phyloP scores from a whole-genome alignment of 1,140 invertebrate genomes.

The Colletes gigas region DNA sequence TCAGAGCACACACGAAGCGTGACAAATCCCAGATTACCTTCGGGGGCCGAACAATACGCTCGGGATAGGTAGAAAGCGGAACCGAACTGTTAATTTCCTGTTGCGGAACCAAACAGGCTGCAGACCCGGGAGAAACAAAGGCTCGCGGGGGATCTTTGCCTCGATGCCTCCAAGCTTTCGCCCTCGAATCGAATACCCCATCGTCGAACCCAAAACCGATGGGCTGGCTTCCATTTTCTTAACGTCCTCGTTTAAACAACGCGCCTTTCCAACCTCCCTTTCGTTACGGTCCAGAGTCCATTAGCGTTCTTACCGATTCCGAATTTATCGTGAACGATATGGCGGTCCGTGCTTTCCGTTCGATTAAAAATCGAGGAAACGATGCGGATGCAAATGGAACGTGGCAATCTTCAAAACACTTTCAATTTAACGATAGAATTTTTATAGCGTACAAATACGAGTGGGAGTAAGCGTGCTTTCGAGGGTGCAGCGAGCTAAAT shows the following conservation, averaged over 20 bases:
- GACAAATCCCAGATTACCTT: conserved; percentile 63
- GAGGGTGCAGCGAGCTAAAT: no score
- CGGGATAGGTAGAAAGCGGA: conserved; percentile 52
- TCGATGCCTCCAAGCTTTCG: conserved; percentile 18
- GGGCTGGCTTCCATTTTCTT: background rate
- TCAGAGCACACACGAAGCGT: conserved; percentile 44
- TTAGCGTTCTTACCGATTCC: background rate
- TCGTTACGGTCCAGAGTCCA: background rate
- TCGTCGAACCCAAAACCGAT: background rate
- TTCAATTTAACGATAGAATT: no score
- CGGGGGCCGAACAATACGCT: conserved; percentile 56
- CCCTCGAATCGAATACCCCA: conserved; percentile 21
- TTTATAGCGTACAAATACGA: no score
- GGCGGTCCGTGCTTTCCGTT: background rate
- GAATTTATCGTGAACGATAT: background rate
- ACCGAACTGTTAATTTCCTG: conserved; percentile 65
- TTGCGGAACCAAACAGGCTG: conserved; percentile 56
- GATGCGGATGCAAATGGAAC: background rate
- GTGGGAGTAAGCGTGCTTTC: no score
- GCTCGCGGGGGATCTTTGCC: conserved; percentile 56
- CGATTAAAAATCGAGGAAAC: conserved; percentile 15
- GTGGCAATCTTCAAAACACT: background rate
- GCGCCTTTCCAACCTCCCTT: background rate
- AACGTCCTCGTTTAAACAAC: background rate
- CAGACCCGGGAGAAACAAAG: conserved; percentile 54